phyloP scores from a whole-genome alignment of 2,888 invertebrate genomes.

The Caenorhabditis japonica region DNA sequence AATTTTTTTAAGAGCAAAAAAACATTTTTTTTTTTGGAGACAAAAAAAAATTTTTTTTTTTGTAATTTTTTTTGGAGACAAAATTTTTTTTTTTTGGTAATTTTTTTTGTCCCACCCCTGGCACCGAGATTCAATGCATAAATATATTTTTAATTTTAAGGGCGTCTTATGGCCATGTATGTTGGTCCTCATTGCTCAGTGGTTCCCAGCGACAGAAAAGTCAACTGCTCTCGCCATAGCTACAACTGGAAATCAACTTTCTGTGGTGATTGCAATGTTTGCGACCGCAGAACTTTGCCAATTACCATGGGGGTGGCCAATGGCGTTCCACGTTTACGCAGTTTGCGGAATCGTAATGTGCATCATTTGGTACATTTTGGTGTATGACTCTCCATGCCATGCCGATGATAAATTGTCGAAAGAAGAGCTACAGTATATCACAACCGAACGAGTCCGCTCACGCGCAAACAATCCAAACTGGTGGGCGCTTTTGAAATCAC shows the following conservation, averaged over 20 bases:
- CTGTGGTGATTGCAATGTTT: slow-evolving; percentile 75
- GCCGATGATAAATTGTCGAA: slow-evolving; percentile 55
- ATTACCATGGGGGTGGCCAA: slow-evolving; percentile 74
- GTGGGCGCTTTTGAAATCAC: slow-evolving; percentile 65
- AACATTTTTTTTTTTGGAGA: too few relatives aligned
- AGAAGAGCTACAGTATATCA: slow-evolving; percentile 62
- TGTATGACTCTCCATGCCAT: slow-evolving; percentile 67
- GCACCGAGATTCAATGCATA: background rate
- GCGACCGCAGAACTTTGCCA: slow-evolving; percentile 76
- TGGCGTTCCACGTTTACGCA: slow-evolving; percentile 75
- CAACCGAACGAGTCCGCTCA: slow-evolving; percentile 20
- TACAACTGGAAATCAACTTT: slow-evolving; percentile 76
- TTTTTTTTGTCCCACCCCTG: too few relatives aligned
- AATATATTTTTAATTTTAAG: slow-evolving; percentile 39
- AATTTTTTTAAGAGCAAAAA: too few relatives aligned
- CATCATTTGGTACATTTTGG: slow-evolving; percentile 66
- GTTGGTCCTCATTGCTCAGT: slow-evolving; percentile 73
- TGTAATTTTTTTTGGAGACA: too few relatives aligned
- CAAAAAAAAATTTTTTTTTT: too few relatives aligned
- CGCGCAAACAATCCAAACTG: slow-evolving; percentile 58
- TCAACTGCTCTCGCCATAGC: slow-evolving; percentile 74
- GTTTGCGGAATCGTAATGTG: slow-evolving; percentile 70
- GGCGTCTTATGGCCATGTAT: slow-evolving; percentile 76
- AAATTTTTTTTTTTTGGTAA: too few relatives aligned
- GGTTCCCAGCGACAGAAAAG: slow-evolving; percentile 75